Evolutionary conservation across 2,113 vertebrate genomes (phyloP).

Genomic region (Aix galericulata): DNA sequence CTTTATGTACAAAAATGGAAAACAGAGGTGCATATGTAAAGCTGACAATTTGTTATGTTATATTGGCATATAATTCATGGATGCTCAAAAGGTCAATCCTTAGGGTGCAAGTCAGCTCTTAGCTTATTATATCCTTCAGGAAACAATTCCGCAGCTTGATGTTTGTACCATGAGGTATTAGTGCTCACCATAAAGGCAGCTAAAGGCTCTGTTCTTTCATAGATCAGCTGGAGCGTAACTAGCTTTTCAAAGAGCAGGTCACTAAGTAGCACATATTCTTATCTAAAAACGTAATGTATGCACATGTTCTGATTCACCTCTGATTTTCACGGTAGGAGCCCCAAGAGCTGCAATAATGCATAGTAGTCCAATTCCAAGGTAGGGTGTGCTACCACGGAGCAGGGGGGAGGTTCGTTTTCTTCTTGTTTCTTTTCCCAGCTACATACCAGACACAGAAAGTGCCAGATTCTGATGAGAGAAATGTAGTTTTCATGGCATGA

Average conservation of each 20-base stretch:
- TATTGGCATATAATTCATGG: background rate
- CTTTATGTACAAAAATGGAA: background rate
- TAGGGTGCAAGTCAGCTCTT: background rate
- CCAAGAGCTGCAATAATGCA: background rate
- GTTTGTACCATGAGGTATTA: background rate
- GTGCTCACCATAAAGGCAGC: background rate
- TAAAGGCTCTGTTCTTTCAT: background rate
- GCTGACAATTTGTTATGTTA: background rate
- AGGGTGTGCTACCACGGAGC: background rate
- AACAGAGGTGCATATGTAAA: background rate
- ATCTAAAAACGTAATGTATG: background rate
- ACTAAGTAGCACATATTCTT: background rate
- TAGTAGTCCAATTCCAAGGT: background rate
- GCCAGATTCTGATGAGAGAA: background rate
- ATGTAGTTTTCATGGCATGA: background rate
- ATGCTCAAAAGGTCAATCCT: background rate
- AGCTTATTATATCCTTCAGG: background rate
- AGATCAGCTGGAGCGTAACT: background rate
- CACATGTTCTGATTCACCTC: background rate
- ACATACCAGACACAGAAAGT: background rate
- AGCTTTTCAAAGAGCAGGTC: conserved; percentile 6
- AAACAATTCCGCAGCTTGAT: background rate
- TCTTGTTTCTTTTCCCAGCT: background rate
- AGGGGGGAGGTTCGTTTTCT: background rate
- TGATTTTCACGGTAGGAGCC: background rate